Evolutionary conservation across 2,113 vertebrate species (phyloP), one percentile per base, ranked within the genome.

Genomic region (Stomatorhinus ivindoensis): DNA sequence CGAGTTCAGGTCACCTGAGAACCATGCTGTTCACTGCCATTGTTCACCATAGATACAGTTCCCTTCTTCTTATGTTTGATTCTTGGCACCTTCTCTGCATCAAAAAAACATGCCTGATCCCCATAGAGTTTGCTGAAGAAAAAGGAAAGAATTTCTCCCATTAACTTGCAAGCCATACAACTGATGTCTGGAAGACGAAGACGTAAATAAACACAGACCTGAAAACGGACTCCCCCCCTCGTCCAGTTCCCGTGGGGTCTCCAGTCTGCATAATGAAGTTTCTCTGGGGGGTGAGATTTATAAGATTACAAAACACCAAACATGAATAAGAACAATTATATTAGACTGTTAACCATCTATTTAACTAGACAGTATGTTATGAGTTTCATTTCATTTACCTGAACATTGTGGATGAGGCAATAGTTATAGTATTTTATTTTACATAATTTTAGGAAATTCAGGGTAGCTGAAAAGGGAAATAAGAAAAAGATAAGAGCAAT

Each of bases 371-470:
- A 46, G 42, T 10, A 84, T n/a, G 80, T 80, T 19, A 80, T 44
- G 15, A 73, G 55, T 61, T 44, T 87, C 13, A 87, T 27, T 51
- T 48, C 21, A 82, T n/a, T 96, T 94, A 99, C 98, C 96, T 99
- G 98, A 1, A 99, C 97, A 96, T 97, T 99, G 94, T 99, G 96
- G 94, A 99, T 93, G 90, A 99, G 97, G 88, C 98, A 98, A 89
- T 97, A 99, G 94, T 99, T 99, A 94, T 99, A 99, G 92, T 97
- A 98, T 90, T 99, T 99, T 93, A 97, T 97, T 95, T 99, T 99
- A 95, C 98, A 99, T 91, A 99, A 95, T 92, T 99, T 99, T 93
- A 99, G 92, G 90, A 99, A 99, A 95, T 99, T 99, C 89, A 98
- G 93, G 86, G 96, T 97, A 65, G 97, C 98, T 99, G 95, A 24